Evolutionary conservation across 1,140 invertebrate species (phyloP).

Genomic region (Cydia strobilella): DNA sequence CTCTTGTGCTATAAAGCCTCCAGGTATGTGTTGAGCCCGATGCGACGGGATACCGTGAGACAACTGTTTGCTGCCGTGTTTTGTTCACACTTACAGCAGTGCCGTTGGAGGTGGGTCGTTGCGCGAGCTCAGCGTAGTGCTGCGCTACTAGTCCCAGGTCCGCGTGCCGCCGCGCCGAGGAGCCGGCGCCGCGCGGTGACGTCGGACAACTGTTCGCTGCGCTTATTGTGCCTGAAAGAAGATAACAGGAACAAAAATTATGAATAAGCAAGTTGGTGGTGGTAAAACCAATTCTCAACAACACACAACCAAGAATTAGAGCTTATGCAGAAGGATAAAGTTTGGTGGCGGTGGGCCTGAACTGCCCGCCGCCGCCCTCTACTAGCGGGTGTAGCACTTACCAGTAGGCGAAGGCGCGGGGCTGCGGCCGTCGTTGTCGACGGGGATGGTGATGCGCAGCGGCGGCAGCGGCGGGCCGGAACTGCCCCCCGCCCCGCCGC

Average conservation of each 20-base stretch:
- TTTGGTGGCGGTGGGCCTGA: no score
- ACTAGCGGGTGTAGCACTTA: slow-evolving; percentile 36
- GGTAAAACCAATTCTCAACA: neutral
- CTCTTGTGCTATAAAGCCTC: no score
- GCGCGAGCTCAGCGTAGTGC: slow-evolving; percentile 58
- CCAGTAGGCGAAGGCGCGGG: slow-evolving; percentile 95
- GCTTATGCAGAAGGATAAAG: no score
- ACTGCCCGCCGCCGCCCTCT: no score
- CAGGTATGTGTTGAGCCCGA: no score
- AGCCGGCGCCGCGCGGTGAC: slow-evolving; percentile 91
- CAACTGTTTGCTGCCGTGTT: no score
- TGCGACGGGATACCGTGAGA: no score
- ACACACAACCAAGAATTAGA: no score
- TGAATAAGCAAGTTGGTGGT: neutral
- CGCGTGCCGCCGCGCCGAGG: slow-evolving; percentile 78
- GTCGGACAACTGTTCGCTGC: slow-evolving; percentile 98
- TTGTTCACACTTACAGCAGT: slow-evolving; percentile 67
- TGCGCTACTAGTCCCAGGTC: slow-evolving; percentile 74
- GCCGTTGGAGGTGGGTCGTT: slow-evolving; percentile 51
- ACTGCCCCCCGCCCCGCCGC: slow-evolving; percentile 62
- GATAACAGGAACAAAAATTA: neutral
- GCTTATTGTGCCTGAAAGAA: slow-evolving; percentile 87
- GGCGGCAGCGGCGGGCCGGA: slow-evolving; percentile 82
- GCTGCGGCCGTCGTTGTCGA: slow-evolving; percentile 87
- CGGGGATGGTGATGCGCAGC: slow-evolving; percentile 93